Evolutionary conservation across 1,140 invertebrate genomes (phyloP), one percentile per base, ranked within the genome.

Genomic region (Drosophila biarmipes): DNA sequence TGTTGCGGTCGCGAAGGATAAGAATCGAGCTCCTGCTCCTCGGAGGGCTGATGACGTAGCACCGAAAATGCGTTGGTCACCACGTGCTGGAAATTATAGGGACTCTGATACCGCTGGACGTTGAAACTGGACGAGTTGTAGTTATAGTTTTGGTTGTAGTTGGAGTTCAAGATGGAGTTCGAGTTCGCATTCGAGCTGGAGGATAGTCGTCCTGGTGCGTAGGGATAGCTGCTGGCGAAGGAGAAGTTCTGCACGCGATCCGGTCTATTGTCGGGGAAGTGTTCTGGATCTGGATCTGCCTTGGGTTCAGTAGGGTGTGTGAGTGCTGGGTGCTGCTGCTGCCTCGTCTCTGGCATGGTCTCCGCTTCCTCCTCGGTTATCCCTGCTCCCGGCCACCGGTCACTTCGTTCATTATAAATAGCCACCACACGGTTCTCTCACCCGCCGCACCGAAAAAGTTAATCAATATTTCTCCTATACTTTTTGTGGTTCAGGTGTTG

Each of bases 1-100:
- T 86, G 81, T 69, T 93, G 93, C 10, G 93, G 93, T 93, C 42
- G 40, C 7, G 34, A n/a, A 10, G 63, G 59, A 42, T 42, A 52
- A 11, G 48, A 45, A 29, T 40, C 58, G 24, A 37, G 53, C 2
- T 78, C 78, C 40, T 57, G 55, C n/a, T 80, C 24, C 34, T 84
- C 86, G 14, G 63, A 59, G 12, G 85, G 59, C 14, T 73, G 72
- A 29, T 90, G 84, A 61, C 84, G 84, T 42, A 91, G 68, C 38
- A 91, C 78, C 1, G 90, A 78, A 49, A 91, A 91, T 10, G 90
- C 62, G 56, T 86, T 75, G 52, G 78, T 80, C 11, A 90, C 84
- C 56, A 91, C 71, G 79, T 87, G 82, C 57, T 90, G 79, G 55
- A 80, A 79, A 52, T 78, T 62, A 64, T 75, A 86, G 14, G 68